phyloP scores from a whole-genome alignment of 2,888 invertebrate genomes.

The Stenichneumon culpator region DNA sequence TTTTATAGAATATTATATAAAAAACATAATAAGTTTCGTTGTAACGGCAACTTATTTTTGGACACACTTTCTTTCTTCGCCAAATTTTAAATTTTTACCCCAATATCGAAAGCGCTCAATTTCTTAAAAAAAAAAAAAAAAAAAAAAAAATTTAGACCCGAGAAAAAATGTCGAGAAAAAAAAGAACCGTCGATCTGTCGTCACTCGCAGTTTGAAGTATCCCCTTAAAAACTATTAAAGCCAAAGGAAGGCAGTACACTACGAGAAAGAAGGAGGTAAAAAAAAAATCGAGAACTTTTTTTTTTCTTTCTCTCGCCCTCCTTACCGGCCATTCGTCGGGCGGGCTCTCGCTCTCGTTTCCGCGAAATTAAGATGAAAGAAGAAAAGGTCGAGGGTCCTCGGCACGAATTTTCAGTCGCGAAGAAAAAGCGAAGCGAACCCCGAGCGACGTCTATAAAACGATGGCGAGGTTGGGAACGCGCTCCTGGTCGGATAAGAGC shows the following conservation, averaged over 20 bases:
- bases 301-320: background rate
- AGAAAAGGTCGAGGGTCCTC: constrained; percentile 67
- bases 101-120: too few relatives aligned
- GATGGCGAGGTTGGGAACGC: constrained; percentile 36
- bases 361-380: constrained; percentile 67
- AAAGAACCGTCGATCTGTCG: constrained; percentile 8
- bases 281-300: constrained; percentile 24
- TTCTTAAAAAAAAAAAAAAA: too few relatives aligned
- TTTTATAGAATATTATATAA: too few relatives aligned
- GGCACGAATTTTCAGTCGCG: constrained; percentile 66
- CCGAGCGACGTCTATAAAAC: constrained; percentile 46
- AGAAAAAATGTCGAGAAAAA: background rate
- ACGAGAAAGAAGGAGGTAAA: background rate
- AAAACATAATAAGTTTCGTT: background rate
- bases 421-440: constrained; percentile 61
- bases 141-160: background rate
- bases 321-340: constrained; percentile 9
- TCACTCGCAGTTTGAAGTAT: background rate
- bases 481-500: constrained; percentile 10
- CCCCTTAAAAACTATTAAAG: constrained; percentile 15
- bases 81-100: background rate
- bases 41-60: background rate
- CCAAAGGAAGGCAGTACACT: constrained; percentile 13
- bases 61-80: background rate
- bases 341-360: constrained; percentile 59